Conservation (phyloP, 1,140 invertebrate species). For the Eupeodes corollae region DNA sequence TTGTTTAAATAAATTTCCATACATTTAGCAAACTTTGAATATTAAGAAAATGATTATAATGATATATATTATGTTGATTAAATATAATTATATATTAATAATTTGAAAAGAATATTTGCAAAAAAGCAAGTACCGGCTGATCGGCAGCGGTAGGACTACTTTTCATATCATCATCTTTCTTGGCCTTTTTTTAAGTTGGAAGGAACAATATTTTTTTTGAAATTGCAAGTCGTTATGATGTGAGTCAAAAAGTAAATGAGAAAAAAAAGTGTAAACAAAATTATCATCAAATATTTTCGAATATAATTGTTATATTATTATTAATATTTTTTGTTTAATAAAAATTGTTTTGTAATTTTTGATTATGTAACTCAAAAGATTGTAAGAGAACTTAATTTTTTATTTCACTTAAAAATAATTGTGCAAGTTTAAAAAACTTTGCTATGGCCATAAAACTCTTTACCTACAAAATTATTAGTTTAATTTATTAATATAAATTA, state of each 20-base stretch:
- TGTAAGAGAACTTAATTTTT: no score
- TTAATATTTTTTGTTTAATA: no score
- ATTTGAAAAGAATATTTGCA: slow-evolving; percentile 4
- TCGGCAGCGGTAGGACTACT: slow-evolving; percentile 52
- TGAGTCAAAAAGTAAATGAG: not conserved
- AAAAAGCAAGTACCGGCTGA: slow-evolving; percentile 46
- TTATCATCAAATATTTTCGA: not conserved
- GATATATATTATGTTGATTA: no score
- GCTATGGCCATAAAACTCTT: not conserved
- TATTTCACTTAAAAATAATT: not conserved
- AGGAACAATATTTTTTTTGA: not conserved
- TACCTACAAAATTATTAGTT: no score
- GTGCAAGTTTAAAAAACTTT: not conserved
- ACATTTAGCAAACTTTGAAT: no score
- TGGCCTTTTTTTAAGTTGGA: not conserved
- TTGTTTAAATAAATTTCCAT: no score
- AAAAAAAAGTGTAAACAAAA: not conserved
- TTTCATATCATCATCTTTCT: slow-evolving; percentile 30
- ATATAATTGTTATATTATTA: not conserved
- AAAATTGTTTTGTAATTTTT: no score
- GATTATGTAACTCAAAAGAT: no score
- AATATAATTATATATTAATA: no score
- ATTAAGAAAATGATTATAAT: no score
- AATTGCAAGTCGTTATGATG: no score
- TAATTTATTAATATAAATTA: no score